Evolutionary conservation across 2,113 vertebrate species (phyloP), one percentile per base, ranked within the genome.

Genomic region (Onychostoma macrolepis): DNA sequence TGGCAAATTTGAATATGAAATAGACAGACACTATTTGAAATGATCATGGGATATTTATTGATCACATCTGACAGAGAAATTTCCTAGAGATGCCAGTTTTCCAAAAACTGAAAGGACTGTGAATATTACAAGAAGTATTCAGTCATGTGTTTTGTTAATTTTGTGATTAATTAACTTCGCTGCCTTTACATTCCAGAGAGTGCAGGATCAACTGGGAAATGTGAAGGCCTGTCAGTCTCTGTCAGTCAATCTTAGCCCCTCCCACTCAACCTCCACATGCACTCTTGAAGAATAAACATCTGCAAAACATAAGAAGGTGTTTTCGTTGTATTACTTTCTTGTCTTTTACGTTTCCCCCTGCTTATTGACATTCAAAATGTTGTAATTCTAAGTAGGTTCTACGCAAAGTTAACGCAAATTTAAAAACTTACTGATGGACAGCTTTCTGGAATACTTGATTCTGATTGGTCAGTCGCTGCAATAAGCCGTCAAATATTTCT

Each of bases 231-330:
- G 53, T 48, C 43, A 41, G 41, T 41, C 41, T 41, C 41, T 41
- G 41, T 79, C 50, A 41, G 33, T 80, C 33, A 61, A 41, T 12
- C 24, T 41, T 9, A 80, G 53, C 53, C 56, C 53, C 53, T 61
- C 53, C 53, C 78, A 26, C 21, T n/a, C 78, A 80, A 26, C 50
- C 30, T 80, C 33, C 33, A 61, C 78, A 80, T 61, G 53, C 11
- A 80, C 33, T 58, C 50, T 38, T 61, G 30, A 13, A 13, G 12
- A 58, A 61, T 38, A 41, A 26, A 80, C 7, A 33, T 24, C 33
- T 80, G 33, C 12, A 41, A 80, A 63, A 80, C 21, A 61, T 26
- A 61, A 61, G 12, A 79, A 58, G n/a, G 33, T 38, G 21, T 61
- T 56, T 61, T 24, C 12, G 21, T 58, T 41, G 21, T 9, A 38